These are phyloP conservation scores for Rutpela maculata DNA, from an alignment of 2,888 invertebrate genomes.

Conservation along the genomic window DNA sequence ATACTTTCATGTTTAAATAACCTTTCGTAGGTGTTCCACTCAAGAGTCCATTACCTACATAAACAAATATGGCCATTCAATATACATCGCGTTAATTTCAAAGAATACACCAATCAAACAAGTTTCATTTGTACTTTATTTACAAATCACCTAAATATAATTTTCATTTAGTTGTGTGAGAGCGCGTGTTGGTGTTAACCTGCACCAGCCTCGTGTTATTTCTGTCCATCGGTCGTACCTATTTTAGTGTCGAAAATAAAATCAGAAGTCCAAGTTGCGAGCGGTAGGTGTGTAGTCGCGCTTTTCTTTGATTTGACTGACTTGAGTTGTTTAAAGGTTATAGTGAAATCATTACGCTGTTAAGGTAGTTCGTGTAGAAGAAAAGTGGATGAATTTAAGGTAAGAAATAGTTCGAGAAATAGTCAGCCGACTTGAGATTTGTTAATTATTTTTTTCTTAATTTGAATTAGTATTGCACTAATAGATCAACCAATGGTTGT, in stretches of 20 bases:
- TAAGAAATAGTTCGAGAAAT: neutral
- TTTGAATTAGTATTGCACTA: neutral
- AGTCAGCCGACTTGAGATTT: neutral
- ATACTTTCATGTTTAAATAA: too few species aligned
- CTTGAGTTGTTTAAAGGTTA: constrained; percentile 29
- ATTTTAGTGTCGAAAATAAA: constrained; percentile 68
- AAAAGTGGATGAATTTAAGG: constrained; percentile 2
- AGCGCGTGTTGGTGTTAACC: constrained; percentile 59
- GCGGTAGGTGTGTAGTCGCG: constrained; percentile 44
- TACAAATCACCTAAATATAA: constrained; percentile 54
- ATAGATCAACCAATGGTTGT: too few species aligned
- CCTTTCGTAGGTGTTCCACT: too few species aligned
- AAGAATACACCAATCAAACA: constrained; percentile 5
- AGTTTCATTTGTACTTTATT: neutral
- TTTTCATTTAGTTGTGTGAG: constrained; percentile 25
- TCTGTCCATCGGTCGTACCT: constrained; percentile 65
- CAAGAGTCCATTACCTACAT: too few species aligned
- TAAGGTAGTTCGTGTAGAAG: neutral
- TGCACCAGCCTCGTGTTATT: constrained; percentile 66
- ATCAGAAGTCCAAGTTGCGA: constrained; percentile 61
- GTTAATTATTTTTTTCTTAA: neutral
- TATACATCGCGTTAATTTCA: neutral
- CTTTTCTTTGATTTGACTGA: constrained; percentile 36
- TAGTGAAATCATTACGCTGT: neutral
- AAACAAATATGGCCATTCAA: too few species aligned